phyloP scores from a whole-genome alignment of 2,888 invertebrate species.

The Drosophila monieri region DNA sequence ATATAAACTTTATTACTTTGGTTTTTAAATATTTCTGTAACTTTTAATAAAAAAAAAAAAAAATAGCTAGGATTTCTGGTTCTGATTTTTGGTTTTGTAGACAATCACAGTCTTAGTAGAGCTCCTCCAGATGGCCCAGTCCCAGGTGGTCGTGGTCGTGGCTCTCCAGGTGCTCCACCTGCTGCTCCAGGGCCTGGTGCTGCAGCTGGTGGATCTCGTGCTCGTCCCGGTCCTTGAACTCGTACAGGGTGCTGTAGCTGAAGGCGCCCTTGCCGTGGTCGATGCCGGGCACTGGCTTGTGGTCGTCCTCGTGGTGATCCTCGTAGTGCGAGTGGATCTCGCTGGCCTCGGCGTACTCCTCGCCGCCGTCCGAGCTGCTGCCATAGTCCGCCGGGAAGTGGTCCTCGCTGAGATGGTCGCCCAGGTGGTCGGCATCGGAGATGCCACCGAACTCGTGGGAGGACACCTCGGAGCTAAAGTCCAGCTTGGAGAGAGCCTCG shows the following conservation, averaged over 20 bases:
- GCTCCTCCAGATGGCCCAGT: slow-evolving; percentile 32
- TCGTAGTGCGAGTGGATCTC: slow-evolving; percentile 58
- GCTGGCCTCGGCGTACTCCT: slow-evolving; percentile 70
- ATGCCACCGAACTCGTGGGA: slow-evolving; percentile 57
- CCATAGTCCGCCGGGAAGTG: slow-evolving; percentile 74
- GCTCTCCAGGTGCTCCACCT: slow-evolving; percentile 53
- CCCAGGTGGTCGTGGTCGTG: slow-evolving; percentile 44
- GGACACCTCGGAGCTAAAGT: slow-evolving; percentile 26
- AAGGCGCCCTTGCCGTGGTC: slow-evolving; percentile 82
- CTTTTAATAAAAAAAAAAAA: slow-evolving; percentile 34
- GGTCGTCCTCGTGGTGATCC: slow-evolving; percentile 43
- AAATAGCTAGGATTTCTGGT: slow-evolving; percentile 13
- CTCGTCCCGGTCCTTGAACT: slow-evolving; percentile 74
- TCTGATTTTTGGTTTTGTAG: neutral
- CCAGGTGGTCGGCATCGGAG: slow-evolving; percentile 64
- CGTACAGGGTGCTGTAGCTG: slow-evolving; percentile 82
- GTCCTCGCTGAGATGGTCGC: slow-evolving; percentile 73
- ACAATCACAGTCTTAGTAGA: slow-evolving; percentile 42
- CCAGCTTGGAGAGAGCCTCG: slow-evolving; percentile 61
- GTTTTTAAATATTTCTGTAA: slow-evolving; percentile 10
- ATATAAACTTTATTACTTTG: neutral
- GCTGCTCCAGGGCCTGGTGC: slow-evolving; percentile 61
- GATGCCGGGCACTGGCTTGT: slow-evolving; percentile 78
- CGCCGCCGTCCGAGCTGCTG: slow-evolving; percentile 54
- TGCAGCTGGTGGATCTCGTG: slow-evolving; percentile 63